Evolutionary conservation across 2,888 invertebrate genomes (phyloP).

Genomic region (Heteromyza rotundicornis): DNA sequence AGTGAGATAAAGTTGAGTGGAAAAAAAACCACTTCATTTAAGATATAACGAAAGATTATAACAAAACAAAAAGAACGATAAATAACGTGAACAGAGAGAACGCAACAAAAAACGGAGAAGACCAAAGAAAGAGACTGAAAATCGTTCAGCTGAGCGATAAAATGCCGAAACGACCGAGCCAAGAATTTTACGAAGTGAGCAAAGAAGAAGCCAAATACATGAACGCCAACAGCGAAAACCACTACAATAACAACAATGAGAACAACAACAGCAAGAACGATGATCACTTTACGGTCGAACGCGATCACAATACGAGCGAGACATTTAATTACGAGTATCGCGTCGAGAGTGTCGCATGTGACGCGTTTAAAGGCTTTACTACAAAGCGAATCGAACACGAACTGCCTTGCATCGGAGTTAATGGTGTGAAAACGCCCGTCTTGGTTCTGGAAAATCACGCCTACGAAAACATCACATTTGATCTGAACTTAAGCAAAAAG

Average conservation of each 20-base stretch:
- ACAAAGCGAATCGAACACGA: background rate
- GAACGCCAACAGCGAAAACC: slow-evolving; percentile 17
- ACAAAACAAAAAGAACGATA: slow-evolving; percentile 18
- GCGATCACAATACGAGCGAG: slow-evolving; percentile 21
- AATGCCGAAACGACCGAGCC: background rate
- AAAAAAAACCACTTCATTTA: background rate
- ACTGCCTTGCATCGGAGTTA: no score
- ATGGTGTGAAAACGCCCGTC: no score
- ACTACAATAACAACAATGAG: slow-evolving; percentile 27
- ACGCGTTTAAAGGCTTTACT: slow-evolving; percentile 14
- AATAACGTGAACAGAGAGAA: background rate
- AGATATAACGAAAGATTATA: slow-evolving; percentile 8
- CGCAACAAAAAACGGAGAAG: background rate
- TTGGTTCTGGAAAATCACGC: slow-evolving; percentile 23
- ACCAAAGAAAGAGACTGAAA: slow-evolving; percentile 28
- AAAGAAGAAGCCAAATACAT: slow-evolving; percentile 2
- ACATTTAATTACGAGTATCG: slow-evolving; percentile 31
- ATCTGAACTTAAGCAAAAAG: slow-evolving; percentile 7
- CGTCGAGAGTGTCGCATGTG: slow-evolving; percentile 24
- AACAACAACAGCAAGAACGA: slow-evolving; percentile 30
- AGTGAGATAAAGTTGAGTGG: slow-evolving; percentile 24
- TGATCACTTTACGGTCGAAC: slow-evolving; percentile 26
- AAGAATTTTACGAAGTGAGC: slow-evolving; percentile 18
- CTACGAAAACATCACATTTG: slow-evolving; percentile 41
- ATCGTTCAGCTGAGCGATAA: slow-evolving; percentile 30